Evolutionary conservation across 2,888 invertebrate species (phyloP), one percentile per base, ranked within the genome.

Genomic region (Dolomedes plantarius): DNA sequence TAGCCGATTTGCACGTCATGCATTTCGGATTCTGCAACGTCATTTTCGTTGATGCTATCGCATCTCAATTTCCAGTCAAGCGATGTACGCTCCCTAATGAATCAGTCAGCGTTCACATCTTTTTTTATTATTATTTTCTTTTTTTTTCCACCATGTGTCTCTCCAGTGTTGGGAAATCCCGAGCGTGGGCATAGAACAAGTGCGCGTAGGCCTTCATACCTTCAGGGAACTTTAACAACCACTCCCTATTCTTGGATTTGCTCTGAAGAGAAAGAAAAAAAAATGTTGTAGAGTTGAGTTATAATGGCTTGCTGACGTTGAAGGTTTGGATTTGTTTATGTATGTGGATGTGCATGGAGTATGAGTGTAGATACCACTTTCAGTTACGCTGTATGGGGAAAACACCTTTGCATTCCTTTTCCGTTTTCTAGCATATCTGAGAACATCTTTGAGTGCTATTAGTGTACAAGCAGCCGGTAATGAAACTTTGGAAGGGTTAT

Each of bases 101-200:
- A 56, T 23, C 13, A 56, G 16, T 3, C 23, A 56, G 23, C 23
- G 3, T 23, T 3, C 56, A 11, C 23, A 56, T 19, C 16, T 56
- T 56, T 16, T 46, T 13, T n/a, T n/a, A 46, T 46, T 46, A 46
- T 46, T n/a, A 46, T 16, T 36, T 16, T 16, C n/a, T 2, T 16
- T 46, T 16, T 46, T 46, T 46, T 16, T 16, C 9, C 16, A 46
- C 16, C 36, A 36, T 11, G 5, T 11, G 36, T 36, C 11, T 16
- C 16, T 16, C 46, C 7, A 46, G 2, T 2, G 56, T 56, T 56
- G 19, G 56, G 56, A 56, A 56, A 56, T 56, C 56, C 56, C 7
- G 56, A 5, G 56, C 56, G 56, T 56, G 56, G 56, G 56, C 56
- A 56, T 6, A 0, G 56, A 23, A 56, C 56, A 56, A 56, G 56